Conservation (phyloP, 2,888 invertebrate genomes). For the Epinotia brunnichana region DNA sequence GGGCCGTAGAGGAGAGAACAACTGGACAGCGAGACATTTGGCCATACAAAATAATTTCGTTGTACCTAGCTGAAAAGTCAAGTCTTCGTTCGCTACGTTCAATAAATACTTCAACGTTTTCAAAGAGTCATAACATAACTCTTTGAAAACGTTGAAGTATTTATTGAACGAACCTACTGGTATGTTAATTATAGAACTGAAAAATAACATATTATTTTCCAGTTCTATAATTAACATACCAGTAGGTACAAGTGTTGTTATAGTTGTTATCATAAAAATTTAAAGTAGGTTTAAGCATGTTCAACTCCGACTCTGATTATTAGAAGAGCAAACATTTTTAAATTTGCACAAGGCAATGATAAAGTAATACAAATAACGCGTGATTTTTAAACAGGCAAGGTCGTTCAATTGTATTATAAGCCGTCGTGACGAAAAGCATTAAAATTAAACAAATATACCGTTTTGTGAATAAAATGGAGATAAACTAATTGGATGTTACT, state of each 20-base stretch:
- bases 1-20: too few species aligned
- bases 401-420: neutral
- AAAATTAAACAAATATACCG: neutral
- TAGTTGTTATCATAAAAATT: neutral
- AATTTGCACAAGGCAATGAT: neutral
- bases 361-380: slow-evolving; percentile 1
- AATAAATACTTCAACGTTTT: too few species aligned
- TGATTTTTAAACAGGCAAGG: neutral
- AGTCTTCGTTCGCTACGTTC: too few species aligned
- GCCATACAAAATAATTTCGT: too few species aligned
- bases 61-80: too few species aligned
- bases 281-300: neutral
- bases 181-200: too few species aligned
- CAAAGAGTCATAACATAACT: too few species aligned
- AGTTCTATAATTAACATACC: neutral
- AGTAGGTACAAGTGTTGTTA: neutral
- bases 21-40: too few species aligned
- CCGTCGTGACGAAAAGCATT: neutral
- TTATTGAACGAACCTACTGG: too few species aligned
- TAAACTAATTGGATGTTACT: slow-evolving; percentile 5
- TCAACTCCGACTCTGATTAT: neutral
- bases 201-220: too few species aligned
- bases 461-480: slow-evolving; percentile 7
- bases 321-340: neutral
- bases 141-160: too few species aligned